Evolutionary conservation across 2,113 vertebrate genomes (phyloP), one percentile per base, ranked within the genome.

Genomic region (Syngnathus floridae): DNA sequence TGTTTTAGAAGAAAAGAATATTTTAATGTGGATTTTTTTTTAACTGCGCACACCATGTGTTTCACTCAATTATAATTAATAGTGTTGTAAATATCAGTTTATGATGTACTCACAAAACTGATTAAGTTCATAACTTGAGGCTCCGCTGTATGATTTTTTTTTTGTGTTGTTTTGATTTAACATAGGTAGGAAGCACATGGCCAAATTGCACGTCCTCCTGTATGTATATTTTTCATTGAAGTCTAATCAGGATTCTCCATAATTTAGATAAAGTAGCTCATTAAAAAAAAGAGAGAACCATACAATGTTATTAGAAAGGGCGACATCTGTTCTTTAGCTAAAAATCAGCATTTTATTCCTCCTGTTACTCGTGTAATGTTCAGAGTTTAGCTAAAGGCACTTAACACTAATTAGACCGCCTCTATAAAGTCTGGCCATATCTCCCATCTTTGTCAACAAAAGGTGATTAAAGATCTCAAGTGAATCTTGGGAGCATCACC

Each of bases 391-490:
- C 69, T 38, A 60, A 26, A 35, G 46, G 9, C 48, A 43, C 17
- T n/a, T 21, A 72, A 73, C 65, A n/a, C 54, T 43, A 52, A 63
- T 59, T 67, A 43, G n/a, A 12, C 45, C 35, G 58, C 31, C 31
- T 41, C 13, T 4, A 31, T 55, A 66, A 66, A 72, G 35, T 9
- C 13, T 19, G 45, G 51, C 19, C 1, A 26, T 41, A 64, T 68
- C 17, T 60, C 48, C 35, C 11, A 17, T 46, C 62, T 69, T 66
- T 54, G 45, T 45, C 55, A 65, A 60, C 46, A 55, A 63, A 60
- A 59, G 21, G 13, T 45, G 54, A 79, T 72, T 72, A 54, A 14
- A 61, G n/a, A 52, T 59, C 36, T 10, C 8, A 38, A 62, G 56
- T 17, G 9, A 64, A 45, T 51, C 64, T 36, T 31, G 26, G 10